Evolutionary conservation across 2,888 invertebrate genomes (phyloP), one percentile per base, ranked within the genome.

Genomic region (Oscheius myriophilus): DNA sequence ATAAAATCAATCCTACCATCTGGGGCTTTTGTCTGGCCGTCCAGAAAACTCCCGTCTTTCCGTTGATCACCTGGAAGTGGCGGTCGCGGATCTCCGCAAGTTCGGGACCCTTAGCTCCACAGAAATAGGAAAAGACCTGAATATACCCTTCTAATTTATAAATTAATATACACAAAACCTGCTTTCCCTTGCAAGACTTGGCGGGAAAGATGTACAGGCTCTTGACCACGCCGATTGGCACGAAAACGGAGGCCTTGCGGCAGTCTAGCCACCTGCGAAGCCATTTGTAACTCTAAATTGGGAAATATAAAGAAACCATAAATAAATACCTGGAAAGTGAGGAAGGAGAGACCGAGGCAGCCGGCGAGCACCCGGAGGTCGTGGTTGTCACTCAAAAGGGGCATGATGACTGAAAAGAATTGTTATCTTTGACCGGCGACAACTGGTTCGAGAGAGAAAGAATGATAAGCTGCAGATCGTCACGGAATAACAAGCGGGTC

Each of bases 141-240:
- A 72, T 33, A 67, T 43, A 23, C 16, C 3, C 33, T n/a, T 63
- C 4, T 23, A 23, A 14, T 33, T 16, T 52, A 14, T 26, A n/a
- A 12, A 52, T 2, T 54, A 0, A 51, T 16, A 52, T n/a, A n/a
- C n/a, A 39, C 0, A 39, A 26, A 54, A 67, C 53, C 25, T 82
- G 67, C 61, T 76, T 76, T 16, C 78, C 78, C 54, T 79, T 75
- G 64, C 82, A 82, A 2, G 83, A 83, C 62, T 84, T 84, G 65
- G 76, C 73, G 12, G 80, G 80, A 53, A 73, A 80, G 23, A 80
- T 49, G 62, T 76, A 75, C 18, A 80, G 75, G 66, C 66, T 68
- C 45, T 73, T 73, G 18, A 80, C 71, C 16, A 72, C 67, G 9
- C 80, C 80, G 42, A 80, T 69, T 41, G 80, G 78, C 41, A 80